Conservation (phyloP, 2,113 vertebrate genomes). For the Ophthalmolycus amberensis region DNA sequence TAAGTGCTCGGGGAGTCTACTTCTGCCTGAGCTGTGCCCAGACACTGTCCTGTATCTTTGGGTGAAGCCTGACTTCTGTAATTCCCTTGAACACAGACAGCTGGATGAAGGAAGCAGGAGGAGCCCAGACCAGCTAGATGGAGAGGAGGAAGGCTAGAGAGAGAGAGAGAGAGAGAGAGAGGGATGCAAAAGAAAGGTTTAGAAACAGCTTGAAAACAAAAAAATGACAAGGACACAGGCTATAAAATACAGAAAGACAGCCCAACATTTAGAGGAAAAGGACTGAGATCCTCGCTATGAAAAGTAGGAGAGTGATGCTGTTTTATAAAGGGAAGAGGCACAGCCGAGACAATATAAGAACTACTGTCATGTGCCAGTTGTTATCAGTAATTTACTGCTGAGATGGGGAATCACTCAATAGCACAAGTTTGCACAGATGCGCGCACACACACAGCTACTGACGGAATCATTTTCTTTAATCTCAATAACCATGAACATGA, state of each 20-base stretch:
- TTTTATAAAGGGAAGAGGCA: slow-evolving; percentile 40
- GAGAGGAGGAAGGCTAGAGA: slow-evolving; percentile 18
- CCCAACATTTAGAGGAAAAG: slow-evolving; percentile 36
- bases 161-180: slow-evolving; percentile 8
- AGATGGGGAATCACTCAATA: slow-evolving; percentile 65
- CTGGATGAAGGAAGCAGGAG: slow-evolving; percentile 43
- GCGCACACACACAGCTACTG: slow-evolving; percentile 17
- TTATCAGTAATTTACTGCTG: slow-evolving; percentile 67
- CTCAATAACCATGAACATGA: slow-evolving; percentile 50
- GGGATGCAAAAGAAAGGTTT: slow-evolving; percentile 12
- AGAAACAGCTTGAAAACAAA: slow-evolving; percentile 30
- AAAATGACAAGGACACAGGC: slow-evolving; percentile 34
- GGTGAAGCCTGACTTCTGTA: slow-evolving; percentile 61
- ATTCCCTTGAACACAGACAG: slow-evolving; percentile 59
- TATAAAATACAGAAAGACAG: slow-evolving; percentile 43
- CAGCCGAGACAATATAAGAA: slow-evolving; percentile 59
- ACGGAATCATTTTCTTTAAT: slow-evolving; percentile 59
- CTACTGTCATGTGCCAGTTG: slow-evolving; percentile 72
- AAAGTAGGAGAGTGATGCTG: slow-evolving; percentile 45
- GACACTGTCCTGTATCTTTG: slow-evolving; percentile 54
- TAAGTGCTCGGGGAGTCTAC: slow-evolving; percentile 57
- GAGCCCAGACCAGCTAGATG: slow-evolving; percentile 25
- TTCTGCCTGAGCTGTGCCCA: slow-evolving; percentile 52
- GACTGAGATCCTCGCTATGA: slow-evolving; percentile 33
- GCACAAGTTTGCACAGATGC: slow-evolving; percentile 46